Evolutionary conservation across 64 coral and sea anemone genomes (phyloP).

Genomic region (Montipora foliosa): DNA sequence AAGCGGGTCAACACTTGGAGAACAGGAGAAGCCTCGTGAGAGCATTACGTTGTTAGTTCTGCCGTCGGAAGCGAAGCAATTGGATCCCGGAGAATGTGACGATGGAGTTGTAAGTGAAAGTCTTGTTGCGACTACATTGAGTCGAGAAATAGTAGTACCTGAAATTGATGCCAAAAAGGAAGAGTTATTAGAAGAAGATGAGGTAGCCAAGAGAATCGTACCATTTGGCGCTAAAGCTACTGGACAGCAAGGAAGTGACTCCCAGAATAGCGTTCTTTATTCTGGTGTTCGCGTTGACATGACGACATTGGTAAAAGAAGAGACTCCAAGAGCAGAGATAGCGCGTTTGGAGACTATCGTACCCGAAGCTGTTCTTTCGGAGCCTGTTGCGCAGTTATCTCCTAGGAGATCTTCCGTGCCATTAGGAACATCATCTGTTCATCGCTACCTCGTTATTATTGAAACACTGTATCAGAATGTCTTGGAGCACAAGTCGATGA

Average conservation of each 20-base stretch:
- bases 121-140: neutral
- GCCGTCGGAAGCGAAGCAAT: neutral
- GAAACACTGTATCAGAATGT: conserved; percentile 78
- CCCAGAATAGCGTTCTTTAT: neutral
- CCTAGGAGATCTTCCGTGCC: conserved; percentile 7
- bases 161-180: conserved; percentile 21
- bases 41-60: neutral
- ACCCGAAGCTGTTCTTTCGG: conserved; percentile 27
- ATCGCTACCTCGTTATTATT: conserved; percentile 69
- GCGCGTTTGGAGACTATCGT: neutral
- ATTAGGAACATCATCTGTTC: neutral
- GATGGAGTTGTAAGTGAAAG: neutral
- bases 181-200: conserved; percentile 9
- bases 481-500: conserved; percentile 74
- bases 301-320: neutral
- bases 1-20: neutral
- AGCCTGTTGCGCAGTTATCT: neutral
- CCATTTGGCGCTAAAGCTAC: neutral
- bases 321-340: neutral
- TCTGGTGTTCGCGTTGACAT: neutral
- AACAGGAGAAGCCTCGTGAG: neutral
- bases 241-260: neutral
- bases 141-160: conserved; percentile 25
- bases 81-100: neutral
- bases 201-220: conserved; percentile 43